Base-by-base conservation (phyloP, 2,113 vertebrate genomes). In the Corythoichthys haematopterus region DNA sequence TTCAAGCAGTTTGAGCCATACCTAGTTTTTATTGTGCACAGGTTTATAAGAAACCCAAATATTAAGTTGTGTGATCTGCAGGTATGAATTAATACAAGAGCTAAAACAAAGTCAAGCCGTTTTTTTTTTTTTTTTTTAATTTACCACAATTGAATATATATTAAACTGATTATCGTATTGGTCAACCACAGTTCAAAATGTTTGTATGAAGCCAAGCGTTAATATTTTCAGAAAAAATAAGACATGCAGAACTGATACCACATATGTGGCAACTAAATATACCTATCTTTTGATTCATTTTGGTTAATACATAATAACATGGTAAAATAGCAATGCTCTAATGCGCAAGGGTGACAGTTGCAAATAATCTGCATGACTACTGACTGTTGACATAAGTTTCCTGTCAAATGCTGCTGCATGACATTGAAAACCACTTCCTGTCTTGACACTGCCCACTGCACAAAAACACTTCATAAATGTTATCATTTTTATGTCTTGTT, bases 341-440 rank as follows among this genome's bases (percentile, higher is more conserved):
- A 12, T 10, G 43, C 38, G 11, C 66, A 14, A 13, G 4, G 38
- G 8, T 57, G 28, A 47, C 38, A 58, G 2, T 20, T 47, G 74
- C n/a, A 13, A 58, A 14, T 51, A n/a, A 40, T 56, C 55, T 40
- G 9, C 70, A 70, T 66, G 69, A 43, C 56, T 74, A 6, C 64
- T 80, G 73, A 79, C 83, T 77, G 86, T 80, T 86, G 35, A 78
- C 7, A 80, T 73, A 40, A 55, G 77, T 82, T 90, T 90, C 88
- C 87, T 86, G 88, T 83, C 37, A 28, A 66, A 65, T 59, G 15
- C 64, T 6, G 4, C 66, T 45, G 6, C 58, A 37, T 58, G 20
- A 70, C 50, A 65, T 43, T 69, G 14, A 72, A 72, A 88, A 84
- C 88, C 88, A 86, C 88, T 85, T 90, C 88, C 87, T 86, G 84